Evolutionary conservation across 2,888 invertebrate genomes (phyloP).

Genomic region (Lypha dubia): DNA sequence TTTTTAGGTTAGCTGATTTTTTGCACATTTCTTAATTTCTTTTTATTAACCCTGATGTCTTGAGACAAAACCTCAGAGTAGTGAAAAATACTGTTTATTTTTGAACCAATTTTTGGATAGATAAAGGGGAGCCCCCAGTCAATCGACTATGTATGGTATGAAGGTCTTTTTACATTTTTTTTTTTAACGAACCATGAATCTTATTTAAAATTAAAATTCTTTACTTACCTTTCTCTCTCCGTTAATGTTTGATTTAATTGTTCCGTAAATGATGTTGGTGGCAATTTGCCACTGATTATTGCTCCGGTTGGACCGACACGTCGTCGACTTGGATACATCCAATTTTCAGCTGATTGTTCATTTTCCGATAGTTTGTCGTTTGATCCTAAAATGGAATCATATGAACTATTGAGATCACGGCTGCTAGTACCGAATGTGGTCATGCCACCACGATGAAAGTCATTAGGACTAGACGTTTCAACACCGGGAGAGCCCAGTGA

Average conservation of each 20-base stretch:
- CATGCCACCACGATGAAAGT: conserved; percentile 81
- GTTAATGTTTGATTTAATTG: conserved; percentile 94
- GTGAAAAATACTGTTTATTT: too few species aligned
- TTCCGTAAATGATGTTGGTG: conserved; percentile 91
- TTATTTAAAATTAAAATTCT: background rate
- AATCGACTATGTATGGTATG: too few species aligned
- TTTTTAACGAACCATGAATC: background rate
- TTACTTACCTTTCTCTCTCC: conserved; percentile 88
- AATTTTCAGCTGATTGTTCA: conserved; percentile 81
- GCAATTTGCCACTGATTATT: conserved; percentile 81
- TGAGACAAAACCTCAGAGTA: too few species aligned
- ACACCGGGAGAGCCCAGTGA: conserved; percentile 77
- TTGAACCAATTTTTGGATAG: too few species aligned
- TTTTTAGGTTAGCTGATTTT: too few species aligned
- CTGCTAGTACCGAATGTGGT: conserved; percentile 81
- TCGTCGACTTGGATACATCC: conserved; percentile 83
- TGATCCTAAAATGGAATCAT: conserved; percentile 83
- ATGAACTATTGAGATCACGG: conserved; percentile 83
- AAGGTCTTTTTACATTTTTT: too few species aligned
- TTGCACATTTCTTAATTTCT: too few species aligned
- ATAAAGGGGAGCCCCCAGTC: too few species aligned
- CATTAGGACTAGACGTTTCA: conserved; percentile 75
- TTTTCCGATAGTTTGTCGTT: conserved; percentile 83
- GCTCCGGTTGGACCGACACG: conserved; percentile 83
- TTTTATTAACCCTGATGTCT: too few species aligned